Percentiles rank a stretch among this genome's conserved stretches.
These are phyloP conservation scores for Pterocles burchelli DNA, from an alignment of 2,113 vertebrate species.

Conservation along the genomic window DNA sequence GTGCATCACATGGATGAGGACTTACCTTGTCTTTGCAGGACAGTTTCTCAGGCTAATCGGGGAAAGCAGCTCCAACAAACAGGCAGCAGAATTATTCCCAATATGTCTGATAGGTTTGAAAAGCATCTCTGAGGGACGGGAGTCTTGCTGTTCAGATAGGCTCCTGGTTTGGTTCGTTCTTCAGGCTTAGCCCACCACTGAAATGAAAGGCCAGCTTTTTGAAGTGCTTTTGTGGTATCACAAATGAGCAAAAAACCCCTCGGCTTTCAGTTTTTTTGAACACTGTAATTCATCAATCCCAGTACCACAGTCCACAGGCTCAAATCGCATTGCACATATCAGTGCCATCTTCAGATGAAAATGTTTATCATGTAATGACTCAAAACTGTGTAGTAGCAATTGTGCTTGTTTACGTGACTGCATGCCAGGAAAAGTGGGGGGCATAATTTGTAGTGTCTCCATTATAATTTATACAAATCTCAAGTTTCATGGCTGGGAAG, in stretches of 20 bases:
- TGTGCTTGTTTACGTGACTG: neutral
- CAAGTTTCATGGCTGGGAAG: neutral
- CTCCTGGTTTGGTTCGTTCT: neutral
- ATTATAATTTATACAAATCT: neutral
- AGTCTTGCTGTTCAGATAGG: neutral
- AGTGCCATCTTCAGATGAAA: neutral
- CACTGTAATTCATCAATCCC: neutral
- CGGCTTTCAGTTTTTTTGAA: neutral
- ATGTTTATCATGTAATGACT: neutral
- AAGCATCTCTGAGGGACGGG: neutral
- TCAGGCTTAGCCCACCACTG: neutral
- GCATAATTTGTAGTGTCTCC: neutral
- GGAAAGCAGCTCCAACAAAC: neutral
- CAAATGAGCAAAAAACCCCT: neutral
- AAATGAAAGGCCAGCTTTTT: neutral
- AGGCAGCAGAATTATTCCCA: neutral
- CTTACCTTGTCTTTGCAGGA: neutral
- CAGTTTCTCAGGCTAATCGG: neutral
- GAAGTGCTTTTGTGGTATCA: neutral
- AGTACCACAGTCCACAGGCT: neutral
- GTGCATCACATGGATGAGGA: neutral
- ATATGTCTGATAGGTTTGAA: accelerated
- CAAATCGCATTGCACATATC: neutral
- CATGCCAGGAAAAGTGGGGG: neutral
- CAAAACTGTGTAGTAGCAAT: neutral